phyloP scores from a whole-genome alignment of 2,888 invertebrate species.

The Merodon equestris region DNA sequence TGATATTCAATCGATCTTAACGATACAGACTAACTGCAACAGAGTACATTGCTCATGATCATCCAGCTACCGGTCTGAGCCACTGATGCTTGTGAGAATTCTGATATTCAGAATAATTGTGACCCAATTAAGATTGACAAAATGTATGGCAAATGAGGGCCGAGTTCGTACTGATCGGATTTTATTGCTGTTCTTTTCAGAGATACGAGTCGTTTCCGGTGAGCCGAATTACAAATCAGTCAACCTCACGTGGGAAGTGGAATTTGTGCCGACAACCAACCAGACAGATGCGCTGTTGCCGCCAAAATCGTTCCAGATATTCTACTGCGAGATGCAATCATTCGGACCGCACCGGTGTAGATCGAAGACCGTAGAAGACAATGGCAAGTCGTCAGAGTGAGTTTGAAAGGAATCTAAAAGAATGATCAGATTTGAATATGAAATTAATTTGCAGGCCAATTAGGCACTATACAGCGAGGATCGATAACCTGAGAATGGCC shows the following conservation, averaged over 20 bases:
- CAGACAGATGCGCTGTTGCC: constrained; percentile 76
- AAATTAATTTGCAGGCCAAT: constrained; percentile 70
- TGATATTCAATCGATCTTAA: constrained; percentile 30
- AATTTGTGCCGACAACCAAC: constrained; percentile 75
- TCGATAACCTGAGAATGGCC: constrained; percentile 88
- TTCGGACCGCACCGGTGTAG: constrained; percentile 89
- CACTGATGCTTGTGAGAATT: constrained; percentile 9
- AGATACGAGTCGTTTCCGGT: constrained; percentile 78
- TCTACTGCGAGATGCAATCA: constrained; percentile 89
- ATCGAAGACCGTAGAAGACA: constrained; percentile 79
- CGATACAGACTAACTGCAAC: constrained; percentile 36
- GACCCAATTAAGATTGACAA: constrained; percentile 47
- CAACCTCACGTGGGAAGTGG: constrained; percentile 79
- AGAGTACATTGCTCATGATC: no score
- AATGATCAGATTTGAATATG: constrained; percentile 21
- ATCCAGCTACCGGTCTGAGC: no score
- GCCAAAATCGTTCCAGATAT: constrained; percentile 83
- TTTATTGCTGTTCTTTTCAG: constrained; percentile 69
- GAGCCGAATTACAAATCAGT: constrained; percentile 79
- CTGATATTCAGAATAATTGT: constrained; percentile 43
- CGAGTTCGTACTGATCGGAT: constrained; percentile 9
- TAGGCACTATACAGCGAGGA: constrained; percentile 81
- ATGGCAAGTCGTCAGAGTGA: constrained; percentile 57
- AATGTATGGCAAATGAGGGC: background rate
- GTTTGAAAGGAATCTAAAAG: constrained; percentile 21